Evolutionary conservation across 2,113 vertebrate species (phyloP), one percentile per base, ranked within the genome.

Genomic region (Malurus cyaneus): DNA sequence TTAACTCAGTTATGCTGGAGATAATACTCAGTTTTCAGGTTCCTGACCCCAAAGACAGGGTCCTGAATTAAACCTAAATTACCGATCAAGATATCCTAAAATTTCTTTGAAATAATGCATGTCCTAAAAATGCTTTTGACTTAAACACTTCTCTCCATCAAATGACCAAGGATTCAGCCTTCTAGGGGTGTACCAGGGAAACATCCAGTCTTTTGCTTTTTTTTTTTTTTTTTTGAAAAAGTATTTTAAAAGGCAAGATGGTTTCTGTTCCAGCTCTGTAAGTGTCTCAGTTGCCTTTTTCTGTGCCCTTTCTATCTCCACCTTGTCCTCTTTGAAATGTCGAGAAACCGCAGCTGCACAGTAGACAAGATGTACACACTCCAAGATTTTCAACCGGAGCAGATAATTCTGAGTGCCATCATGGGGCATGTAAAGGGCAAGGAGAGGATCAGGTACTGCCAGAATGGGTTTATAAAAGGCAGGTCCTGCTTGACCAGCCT

Each of bases 21-120:
- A 24, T n/a, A 46, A n/a, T 41, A 47, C 10, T 29, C 0, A 0
- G 2, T 54, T 62, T 70, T 79, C n/a, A 41, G 16, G 5, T 49
- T 70, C 19, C 29, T 62, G 57, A 5, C 29, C 11, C 12, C 24
- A 41, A 62, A 61, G 11, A 31, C 5, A 25, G 42, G 12, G 32
- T 59, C 44, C 25, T 56, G 32, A 78, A 77, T 9, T 29, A 67
- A 84, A 53, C 9, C 61, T 36, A 67, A 36, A 84, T 52, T 60
- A 9, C 2, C 8, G 50, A 26, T 31, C 12, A 73, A 73, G 14
- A 28, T 0, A 4, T n/a, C 6, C 5, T 47, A 47, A 81, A 52
- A 47, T 28, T 60, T 31, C 6, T 23, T 60, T 60, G 17, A 56
- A 92, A 56, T 6, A 34, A 23, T 39, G 47, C 65, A n/a, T 5